phyloP scores from a whole-genome alignment of 2,797 vertebrate genomes.

The Nyctibius grandis region DNA sequence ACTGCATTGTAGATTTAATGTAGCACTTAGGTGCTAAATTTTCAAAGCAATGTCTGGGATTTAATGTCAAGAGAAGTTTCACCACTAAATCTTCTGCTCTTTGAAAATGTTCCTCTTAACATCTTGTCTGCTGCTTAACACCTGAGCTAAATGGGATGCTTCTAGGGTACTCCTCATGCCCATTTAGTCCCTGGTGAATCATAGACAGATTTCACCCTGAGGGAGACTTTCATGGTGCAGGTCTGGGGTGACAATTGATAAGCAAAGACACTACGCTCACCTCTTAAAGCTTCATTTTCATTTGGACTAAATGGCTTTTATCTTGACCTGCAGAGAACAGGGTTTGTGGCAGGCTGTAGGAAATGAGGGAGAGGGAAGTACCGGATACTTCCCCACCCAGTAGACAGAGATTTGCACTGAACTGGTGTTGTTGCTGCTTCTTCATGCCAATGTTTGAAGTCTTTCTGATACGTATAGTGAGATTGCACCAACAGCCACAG shows the following conservation, averaged over 20 bases:
- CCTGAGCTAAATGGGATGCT: neutral
- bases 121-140: neutral
- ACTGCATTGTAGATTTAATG: constrained; percentile 19
- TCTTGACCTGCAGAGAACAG: neutral
- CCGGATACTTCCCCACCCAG: neutral
- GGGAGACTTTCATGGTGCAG: neutral
- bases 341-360: neutral
- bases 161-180: neutral
- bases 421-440: neutral
- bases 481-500: neutral
- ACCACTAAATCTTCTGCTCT: neutral
- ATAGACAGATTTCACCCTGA: neutral
- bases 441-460: neutral
- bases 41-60: neutral
- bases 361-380: neutral
- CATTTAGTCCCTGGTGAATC: neutral
- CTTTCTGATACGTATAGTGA: neutral
- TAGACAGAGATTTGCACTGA: neutral
- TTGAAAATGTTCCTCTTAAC: neutral
- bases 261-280: neutral
- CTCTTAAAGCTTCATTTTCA: neutral
- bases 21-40: constrained; percentile 14
- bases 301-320: neutral
- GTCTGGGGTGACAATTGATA: neutral
- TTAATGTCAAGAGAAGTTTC: neutral